phyloP scores from a whole-genome alignment of 2,113 vertebrate genomes.

The Aptenodytes patagonicus region DNA sequence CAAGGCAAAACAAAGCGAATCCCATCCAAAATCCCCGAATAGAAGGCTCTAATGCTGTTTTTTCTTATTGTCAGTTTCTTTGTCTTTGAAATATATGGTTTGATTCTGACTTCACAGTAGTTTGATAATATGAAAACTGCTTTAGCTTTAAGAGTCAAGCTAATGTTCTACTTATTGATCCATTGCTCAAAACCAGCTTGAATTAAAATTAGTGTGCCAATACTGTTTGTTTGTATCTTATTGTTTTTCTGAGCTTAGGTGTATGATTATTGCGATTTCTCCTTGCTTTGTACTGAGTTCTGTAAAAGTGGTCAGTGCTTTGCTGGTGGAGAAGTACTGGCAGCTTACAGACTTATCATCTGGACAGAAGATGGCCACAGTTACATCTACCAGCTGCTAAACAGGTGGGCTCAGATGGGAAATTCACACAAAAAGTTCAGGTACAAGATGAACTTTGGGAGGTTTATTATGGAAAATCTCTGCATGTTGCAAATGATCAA shows the following conservation, averaged over 20 bases:
- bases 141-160: background rate
- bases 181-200: background rate
- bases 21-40: background rate
- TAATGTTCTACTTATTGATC: background rate
- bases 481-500: slow-evolving; percentile 77
- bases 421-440: slow-evolving; percentile 71
- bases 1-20: background rate
- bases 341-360: slow-evolving; percentile 77
- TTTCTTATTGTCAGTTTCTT: background rate
- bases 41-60: background rate
- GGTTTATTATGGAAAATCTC: slow-evolving; percentile 79
- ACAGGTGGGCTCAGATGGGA: slow-evolving; percentile 83
- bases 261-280: slow-evolving; percentile 83
- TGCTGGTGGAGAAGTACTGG: slow-evolving; percentile 79
- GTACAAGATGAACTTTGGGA: slow-evolving; percentile 79
- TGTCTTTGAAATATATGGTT: background rate
- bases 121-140: background rate
- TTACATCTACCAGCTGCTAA: slow-evolving; percentile 85
- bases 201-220: background rate
- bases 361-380: slow-evolving; percentile 80
- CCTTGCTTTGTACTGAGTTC: slow-evolving; percentile 74
- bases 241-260: slow-evolving; percentile 61
- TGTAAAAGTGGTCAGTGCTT: slow-evolving; percentile 62
- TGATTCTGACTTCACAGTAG: background rate
- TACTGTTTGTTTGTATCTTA: background rate